Conservation (phyloP, 2,797 vertebrate species). For the Sylvilagus floridanus region DNA sequence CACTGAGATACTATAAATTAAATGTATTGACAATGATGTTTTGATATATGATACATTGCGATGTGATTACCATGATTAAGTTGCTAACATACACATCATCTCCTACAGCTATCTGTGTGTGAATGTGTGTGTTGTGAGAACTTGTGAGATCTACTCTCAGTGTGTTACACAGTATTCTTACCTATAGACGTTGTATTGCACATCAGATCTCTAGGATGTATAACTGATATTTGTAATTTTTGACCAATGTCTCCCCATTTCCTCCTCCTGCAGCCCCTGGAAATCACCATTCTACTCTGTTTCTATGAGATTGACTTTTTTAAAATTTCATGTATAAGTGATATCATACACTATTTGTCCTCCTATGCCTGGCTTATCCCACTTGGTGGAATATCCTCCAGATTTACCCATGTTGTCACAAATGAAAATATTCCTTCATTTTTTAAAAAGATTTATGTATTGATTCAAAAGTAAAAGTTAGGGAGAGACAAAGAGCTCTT, state of each 20-base stretch:
- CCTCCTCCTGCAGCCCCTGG: background rate
- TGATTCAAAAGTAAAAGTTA: too few relatives aligned
- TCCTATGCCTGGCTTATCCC: background rate
- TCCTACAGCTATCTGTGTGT: background rate
- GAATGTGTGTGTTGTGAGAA: background rate
- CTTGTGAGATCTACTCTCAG: background rate
- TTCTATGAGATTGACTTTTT: background rate
- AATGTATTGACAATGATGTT: background rate
- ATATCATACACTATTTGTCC: background rate
- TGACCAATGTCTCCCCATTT: background rate
- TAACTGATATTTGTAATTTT: background rate
- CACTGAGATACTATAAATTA: background rate
- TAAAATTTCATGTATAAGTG: background rate
- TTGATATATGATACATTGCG: background rate
- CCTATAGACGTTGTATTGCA: background rate
- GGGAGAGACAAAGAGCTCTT: too few relatives aligned
- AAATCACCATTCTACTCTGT: background rate
- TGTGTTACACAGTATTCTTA: background rate
- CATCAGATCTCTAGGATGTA: background rate
- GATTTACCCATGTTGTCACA: background rate
- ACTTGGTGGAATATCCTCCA: background rate
- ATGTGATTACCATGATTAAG: background rate
- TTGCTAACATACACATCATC: background rate
- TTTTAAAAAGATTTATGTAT: too few relatives aligned
- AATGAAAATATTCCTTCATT: background rate